Evolutionary conservation across 2,888 invertebrate species (phyloP), one percentile per base, ranked within the genome.

Genomic region (Dasypogon diadema): DNA sequence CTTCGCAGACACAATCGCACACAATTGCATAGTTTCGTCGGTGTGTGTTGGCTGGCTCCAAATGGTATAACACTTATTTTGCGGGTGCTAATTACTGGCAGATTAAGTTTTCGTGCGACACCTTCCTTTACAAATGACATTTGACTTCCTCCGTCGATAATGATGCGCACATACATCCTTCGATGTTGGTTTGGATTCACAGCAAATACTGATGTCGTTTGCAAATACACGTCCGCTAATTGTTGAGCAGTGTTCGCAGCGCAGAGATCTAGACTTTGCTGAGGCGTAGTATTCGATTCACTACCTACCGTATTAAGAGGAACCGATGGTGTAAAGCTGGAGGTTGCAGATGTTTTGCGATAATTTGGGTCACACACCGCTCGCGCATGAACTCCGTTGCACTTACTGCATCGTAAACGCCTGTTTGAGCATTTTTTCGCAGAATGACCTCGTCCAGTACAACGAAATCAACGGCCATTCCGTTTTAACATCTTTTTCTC

Each of bases 1-100:
- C 76, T 75, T 16, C 65, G 22, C 30, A 77, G 14, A 3, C 55
- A 56, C 16, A 76, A 14, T 1, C 65, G 60, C 2, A 76, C 76
- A 14, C 48, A 1, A 8, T 30, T 30, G 10, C 1, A 30, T 30
- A 30, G 6, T 10, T 30, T 30, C 10, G 10, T 10, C 10, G 34
- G 34, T 30, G 34, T 30, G 5, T 30, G 34, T 10, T 30, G 5
- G 6, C 10, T 10, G 34, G 6, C 10, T 30, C 34, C 48, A 14
- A 48, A 48, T 48, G 48, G 12, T 8, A 48, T 48, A 12, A 48
- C 48, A 14, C 48, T 48, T 10, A 1, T 10, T 4, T 48, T 14
- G 12, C n/a, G 48, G 8, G 2, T 48, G 48, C 48, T 12, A 12
- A 48, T 14, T 14, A 48, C n/a, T n/a, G 48, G 48, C 12, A 48